Evolutionary conservation across 2,888 invertebrate species (phyloP).

Genomic region (Rhodophaea formosa): DNA sequence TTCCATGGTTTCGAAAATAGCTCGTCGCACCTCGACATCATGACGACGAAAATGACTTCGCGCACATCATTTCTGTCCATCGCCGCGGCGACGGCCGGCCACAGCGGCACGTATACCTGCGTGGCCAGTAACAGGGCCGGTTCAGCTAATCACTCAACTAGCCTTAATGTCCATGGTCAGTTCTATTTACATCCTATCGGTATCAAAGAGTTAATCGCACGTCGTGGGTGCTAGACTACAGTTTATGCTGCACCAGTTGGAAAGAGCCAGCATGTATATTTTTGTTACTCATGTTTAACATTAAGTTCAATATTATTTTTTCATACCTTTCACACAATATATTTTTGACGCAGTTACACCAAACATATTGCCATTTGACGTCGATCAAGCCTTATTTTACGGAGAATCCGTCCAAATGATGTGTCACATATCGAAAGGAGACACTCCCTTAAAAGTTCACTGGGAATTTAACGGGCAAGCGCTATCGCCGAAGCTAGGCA

Average conservation of each 20-base stretch:
- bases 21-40: conserved; percentile 82
- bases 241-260: conserved; percentile 32
- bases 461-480: conserved; percentile 83
- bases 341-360: conserved; percentile 66
- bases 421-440: conserved; percentile 84
- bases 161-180: conserved; percentile 80
- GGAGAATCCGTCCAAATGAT: conserved; percentile 83
- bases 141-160: conserved; percentile 84
- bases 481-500: conserved; percentile 70
- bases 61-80: conserved; percentile 87
- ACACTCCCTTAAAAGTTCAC: conserved; percentile 83
- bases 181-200: conserved; percentile 49
- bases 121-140: conserved; percentile 87
- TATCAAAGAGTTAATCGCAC: conserved; percentile 34
- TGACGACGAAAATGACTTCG: conserved; percentile 83
- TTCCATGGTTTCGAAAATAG: conserved; percentile 84
- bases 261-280: conserved; percentile 65
- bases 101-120: conserved; percentile 89
- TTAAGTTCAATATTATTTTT: conserved; percentile 36
- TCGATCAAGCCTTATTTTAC: conserved; percentile 83
- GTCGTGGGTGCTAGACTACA: conserved; percentile 49
- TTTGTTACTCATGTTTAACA: conserved; percentile 41
- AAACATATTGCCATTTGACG: conserved; percentile 83
- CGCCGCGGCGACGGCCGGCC: conserved; percentile 84
- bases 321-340: conserved; percentile 34